A percentile compares a stretch with the other conserved stretches of the same genome.
Conservation (phyloP, 2,113 vertebrate species). For the Rhegmatorhina hoffmannsi region DNA sequence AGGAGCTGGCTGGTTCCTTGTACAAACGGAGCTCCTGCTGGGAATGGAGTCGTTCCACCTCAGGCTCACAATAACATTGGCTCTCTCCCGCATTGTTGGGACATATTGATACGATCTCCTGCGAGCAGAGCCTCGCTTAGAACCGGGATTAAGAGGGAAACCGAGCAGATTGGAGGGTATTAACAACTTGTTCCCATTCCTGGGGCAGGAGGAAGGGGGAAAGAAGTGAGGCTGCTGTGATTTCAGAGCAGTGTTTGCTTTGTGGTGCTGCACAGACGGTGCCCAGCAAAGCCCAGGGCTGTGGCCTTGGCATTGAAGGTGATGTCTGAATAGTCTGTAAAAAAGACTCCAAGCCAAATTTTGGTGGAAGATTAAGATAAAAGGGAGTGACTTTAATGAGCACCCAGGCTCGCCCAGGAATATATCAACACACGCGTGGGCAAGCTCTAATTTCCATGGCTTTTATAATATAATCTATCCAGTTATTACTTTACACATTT, state of each 20-base stretch:
- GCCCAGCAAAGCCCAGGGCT: not conserved
- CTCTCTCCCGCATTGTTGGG: conserved; percentile 2
- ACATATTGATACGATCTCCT: conserved; percentile 25
- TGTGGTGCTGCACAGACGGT: not conserved
- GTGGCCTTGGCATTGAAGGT: not conserved
- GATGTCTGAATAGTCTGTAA: no score
- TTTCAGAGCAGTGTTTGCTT: conserved; percentile 11
- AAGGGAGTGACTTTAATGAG: no score
- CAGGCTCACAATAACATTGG: conserved; percentile 48
- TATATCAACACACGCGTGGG: no score
- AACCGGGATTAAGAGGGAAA: not conserved
- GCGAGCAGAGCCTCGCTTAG: not conserved
- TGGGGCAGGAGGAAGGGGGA: not conserved
- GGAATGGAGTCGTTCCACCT: conserved; percentile 17
- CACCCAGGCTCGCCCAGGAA: no score
- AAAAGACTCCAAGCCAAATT: no score
- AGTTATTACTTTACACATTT: no score
- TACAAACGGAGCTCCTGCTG: conserved; percentile 60
- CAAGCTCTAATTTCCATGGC: no score
- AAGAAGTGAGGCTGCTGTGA: conserved; percentile 12
- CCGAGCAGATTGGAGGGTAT: conserved; percentile 33
- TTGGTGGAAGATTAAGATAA: no score
- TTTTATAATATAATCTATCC: no score
- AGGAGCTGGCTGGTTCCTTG: conserved; percentile 1
- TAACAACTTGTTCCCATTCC: conserved; percentile 31